Conservation (phyloP, 2,113 vertebrate genomes). For the Phyllostomus discolor region DNA sequence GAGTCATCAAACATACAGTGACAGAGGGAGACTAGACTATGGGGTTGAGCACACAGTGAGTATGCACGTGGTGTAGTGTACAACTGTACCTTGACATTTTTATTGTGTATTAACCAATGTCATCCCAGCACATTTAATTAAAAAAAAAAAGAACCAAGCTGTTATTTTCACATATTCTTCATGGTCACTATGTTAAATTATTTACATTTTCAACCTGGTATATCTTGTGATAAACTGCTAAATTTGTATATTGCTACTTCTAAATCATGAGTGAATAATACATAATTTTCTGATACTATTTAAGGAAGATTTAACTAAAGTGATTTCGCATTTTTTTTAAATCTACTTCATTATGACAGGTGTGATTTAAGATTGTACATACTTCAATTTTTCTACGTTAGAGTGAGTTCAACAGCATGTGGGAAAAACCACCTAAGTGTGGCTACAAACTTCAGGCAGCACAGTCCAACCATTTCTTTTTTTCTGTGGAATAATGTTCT, state of each 20-base stretch:
- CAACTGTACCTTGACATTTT: background rate
- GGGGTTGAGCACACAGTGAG: background rate
- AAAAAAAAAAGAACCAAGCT: background rate
- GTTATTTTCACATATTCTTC: background rate
- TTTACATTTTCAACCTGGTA: background rate
- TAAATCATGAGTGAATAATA: constrained; percentile 8
- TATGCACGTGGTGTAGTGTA: background rate
- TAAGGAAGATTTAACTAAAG: background rate
- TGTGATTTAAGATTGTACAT: constrained; percentile 20
- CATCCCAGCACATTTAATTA: background rate
- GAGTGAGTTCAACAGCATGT: background rate
- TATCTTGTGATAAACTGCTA: constrained; percentile 2
- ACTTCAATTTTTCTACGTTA: constrained; percentile 21
- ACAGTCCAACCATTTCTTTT: background rate
- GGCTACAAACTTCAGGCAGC: background rate
- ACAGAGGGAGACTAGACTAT: background rate
- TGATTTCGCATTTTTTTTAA: background rate
- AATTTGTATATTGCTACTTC: background rate
- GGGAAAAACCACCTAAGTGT: background rate
- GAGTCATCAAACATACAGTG: background rate
- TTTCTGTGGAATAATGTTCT: constrained; percentile 13
- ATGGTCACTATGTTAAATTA: constrained; percentile 22
- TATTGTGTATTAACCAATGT: background rate
- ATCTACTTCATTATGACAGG: background rate
- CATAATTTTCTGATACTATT: background rate